Conservation (phyloP, 2,888 invertebrate species). For the Agrotis ipsilon region DNA sequence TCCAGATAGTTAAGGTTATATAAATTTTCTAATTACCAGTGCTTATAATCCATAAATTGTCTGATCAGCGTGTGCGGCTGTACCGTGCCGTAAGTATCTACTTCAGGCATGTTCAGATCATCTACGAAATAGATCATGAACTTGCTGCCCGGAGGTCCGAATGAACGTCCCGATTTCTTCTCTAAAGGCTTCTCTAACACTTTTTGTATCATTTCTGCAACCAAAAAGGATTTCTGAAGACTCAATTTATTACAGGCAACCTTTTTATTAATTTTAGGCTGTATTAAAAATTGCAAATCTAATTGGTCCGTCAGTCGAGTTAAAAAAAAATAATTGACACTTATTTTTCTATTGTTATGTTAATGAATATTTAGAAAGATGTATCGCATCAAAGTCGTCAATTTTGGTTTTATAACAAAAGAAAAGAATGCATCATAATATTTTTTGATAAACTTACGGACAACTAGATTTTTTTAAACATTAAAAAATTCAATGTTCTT, state of each 20-base stretch:
- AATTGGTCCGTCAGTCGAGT: no score
- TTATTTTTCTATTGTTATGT: no score
- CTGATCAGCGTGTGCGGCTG: constrained; percentile 98
- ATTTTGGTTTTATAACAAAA: no score
- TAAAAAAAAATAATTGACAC: no score
- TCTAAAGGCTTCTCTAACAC: constrained; percentile 97
- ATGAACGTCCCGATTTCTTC: constrained; percentile 98
- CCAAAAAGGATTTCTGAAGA: not conserved
- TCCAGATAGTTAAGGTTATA: not conserved
- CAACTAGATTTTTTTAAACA: no score
- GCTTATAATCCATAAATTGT: constrained; percentile 98
- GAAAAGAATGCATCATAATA: no score
- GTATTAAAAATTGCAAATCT: no score
- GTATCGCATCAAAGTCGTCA: no score
- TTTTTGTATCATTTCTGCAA: constrained; percentile 95
- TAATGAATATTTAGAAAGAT: no score
- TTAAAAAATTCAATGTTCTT: no score
- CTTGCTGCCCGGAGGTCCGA: constrained; percentile 98
- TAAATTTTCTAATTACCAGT: constrained; percentile 92
- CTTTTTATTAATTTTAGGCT: no score
- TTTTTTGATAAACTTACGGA: no score
- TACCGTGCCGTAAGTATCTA: constrained; percentile 98
- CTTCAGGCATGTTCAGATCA: constrained; percentile 99
- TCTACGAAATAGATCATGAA: constrained; percentile 98
- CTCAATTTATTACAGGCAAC: not conserved